A percentile compares a stretch with the other conserved stretches of the same genome.
These are phyloP conservation scores for Holothuria scabra DNA, from an alignment of 53 echinoderm and acorn worm species.

Conservation along the genomic window DNA sequence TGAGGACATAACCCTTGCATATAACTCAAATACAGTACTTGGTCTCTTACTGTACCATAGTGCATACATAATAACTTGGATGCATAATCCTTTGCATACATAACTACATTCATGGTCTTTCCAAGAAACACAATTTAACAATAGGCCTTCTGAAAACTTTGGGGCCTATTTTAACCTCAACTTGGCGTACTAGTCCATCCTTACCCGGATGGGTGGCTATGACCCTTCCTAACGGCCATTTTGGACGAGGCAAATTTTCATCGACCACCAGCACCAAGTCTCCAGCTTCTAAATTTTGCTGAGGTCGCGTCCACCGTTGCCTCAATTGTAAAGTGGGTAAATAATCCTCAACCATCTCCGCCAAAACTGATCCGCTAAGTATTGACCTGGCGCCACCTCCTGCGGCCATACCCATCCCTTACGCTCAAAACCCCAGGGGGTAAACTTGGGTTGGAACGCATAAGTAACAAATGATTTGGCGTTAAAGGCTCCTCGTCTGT, in stretches of 20 bases:
- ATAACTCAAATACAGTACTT: no score
- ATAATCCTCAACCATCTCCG: background rate
- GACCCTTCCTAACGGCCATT: slow-evolving; percentile 7
- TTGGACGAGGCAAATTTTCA: slow-evolving; percentile 14
- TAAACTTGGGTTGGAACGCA: no score
- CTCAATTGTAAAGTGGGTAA: slow-evolving; percentile 4
- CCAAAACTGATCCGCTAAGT: background rate
- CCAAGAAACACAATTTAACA: background rate
- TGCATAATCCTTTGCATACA: no score
- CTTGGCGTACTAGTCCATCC: slow-evolving; percentile 8
- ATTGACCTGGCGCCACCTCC: background rate
- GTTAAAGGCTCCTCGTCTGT: background rate
- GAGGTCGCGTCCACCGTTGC: slow-evolving; percentile 20
- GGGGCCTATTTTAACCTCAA: slow-evolving; percentile 14
- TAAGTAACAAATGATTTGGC: background rate
- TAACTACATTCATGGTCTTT: background rate
- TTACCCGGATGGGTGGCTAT: background rate
- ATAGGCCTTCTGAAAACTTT: slow-evolving; percentile 8
- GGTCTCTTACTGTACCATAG: no score
- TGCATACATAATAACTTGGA: no score
- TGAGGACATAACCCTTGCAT: no score
- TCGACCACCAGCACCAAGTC: no score
- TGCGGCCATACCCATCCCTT: slow-evolving; percentile 1
- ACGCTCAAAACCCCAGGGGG: background rate
- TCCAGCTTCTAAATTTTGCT: slow-evolving; percentile 25